Evolutionary conservation across 2,113 vertebrate species (phyloP).

Genomic region (Syngnathus typhle): DNA sequence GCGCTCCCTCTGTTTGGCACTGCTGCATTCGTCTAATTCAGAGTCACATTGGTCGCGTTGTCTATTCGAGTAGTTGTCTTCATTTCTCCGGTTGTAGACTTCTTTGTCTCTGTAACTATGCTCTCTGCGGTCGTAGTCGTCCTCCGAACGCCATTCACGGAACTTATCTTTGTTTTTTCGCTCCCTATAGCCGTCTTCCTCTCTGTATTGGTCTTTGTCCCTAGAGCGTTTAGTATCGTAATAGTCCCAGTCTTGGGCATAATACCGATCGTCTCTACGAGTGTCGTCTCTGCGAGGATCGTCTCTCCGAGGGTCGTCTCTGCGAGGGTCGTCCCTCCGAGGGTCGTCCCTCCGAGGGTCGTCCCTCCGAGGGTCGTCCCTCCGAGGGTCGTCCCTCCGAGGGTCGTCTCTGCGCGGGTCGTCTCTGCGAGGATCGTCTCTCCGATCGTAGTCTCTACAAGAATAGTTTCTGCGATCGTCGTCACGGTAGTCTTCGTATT

Average conservation of each 20-base stretch:
- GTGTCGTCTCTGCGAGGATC: constrained; percentile 20
- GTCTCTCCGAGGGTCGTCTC: constrained; percentile 24
- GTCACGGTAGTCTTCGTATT: constrained; percentile 42
- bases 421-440: constrained; percentile 2
- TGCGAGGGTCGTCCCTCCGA: constrained; percentile 36
- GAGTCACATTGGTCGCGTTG: constrained; percentile 42
- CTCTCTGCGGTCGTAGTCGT: constrained; percentile 42
- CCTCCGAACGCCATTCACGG: constrained; percentile 28
- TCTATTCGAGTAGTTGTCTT: constrained; percentile 24
- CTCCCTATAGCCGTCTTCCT: constrained; percentile 37
- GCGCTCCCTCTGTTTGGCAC: constrained; percentile 36
- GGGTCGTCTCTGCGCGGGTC: not conserved
- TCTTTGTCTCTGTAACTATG: constrained; percentile 30
- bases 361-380: constrained; percentile 31
- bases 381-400: constrained; percentile 9
- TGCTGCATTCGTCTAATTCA: constrained; percentile 33
- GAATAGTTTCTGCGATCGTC: constrained; percentile 37
- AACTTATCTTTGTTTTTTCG: constrained; percentile 20
- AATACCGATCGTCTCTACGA: constrained; percentile 26
- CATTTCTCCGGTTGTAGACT: constrained; percentile 13
- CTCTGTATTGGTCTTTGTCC: constrained; percentile 43
- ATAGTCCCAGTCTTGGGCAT: constrained; percentile 41
- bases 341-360: constrained; percentile 22
- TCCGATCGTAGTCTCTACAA: constrained; percentile 6
- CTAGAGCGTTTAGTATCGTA: constrained; percentile 32